Evolutionary conservation across 2,797 vertebrate species (phyloP).

Genomic region (Argya squamiceps): DNA sequence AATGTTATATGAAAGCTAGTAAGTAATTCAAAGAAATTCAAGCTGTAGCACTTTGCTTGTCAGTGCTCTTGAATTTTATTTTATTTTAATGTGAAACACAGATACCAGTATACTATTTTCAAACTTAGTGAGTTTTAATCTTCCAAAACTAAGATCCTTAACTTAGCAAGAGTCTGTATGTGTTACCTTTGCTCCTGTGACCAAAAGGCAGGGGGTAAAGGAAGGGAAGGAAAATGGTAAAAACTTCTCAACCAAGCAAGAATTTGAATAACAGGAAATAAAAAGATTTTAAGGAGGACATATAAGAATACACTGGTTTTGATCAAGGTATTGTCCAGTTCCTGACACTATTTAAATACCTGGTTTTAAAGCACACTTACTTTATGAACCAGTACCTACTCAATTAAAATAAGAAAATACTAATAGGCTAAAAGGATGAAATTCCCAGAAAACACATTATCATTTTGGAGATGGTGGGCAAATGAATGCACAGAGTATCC

Average conservation of each 20-base stretch:
- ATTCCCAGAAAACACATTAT: neutral
- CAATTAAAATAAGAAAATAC: neutral
- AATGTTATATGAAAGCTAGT: neutral
- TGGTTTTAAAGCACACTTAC: neutral
- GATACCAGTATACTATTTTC: neutral
- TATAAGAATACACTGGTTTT: neutral
- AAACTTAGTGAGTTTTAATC: neutral
- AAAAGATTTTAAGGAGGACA: neutral
- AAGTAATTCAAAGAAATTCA: neutral
- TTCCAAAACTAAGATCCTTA: neutral
- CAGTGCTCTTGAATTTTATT: neutral
- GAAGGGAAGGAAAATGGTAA: neutral
- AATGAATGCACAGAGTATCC: neutral
- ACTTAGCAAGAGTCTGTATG: neutral
- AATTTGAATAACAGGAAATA: neutral
- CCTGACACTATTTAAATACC: neutral
- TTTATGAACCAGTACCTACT: neutral
- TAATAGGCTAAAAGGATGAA: neutral
- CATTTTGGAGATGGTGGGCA: neutral
- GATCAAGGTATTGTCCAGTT: neutral
- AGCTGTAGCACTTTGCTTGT: neutral
- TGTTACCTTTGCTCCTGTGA: neutral
- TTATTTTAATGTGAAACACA: neutral
- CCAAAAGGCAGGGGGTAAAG: neutral
- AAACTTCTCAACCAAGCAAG: rapidly evolving